phyloP scores from a whole-genome alignment of 2,888 invertebrate species.

The Congeria kusceri region DNA sequence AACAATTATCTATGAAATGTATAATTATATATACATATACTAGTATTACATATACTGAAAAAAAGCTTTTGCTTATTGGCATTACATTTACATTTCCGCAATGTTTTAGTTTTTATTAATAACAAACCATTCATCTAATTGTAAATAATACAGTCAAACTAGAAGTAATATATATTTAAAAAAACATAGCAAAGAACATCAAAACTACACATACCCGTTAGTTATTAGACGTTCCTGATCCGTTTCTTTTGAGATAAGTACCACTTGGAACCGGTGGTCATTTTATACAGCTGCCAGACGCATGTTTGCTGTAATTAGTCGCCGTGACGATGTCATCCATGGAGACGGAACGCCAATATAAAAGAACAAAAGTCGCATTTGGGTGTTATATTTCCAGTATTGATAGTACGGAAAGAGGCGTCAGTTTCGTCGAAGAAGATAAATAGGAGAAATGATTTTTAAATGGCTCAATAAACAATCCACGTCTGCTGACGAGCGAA shows the following conservation, averaged over 20 bases:
- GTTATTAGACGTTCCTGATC: neutral
- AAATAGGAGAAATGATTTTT: slow-evolving; percentile 10
- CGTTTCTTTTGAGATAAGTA: neutral
- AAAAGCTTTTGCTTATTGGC: too few relatives aligned
- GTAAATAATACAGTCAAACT: too few relatives aligned
- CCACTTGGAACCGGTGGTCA: neutral
- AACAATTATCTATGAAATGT: too few relatives aligned
- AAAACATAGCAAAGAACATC: too few relatives aligned
- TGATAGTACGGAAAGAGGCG: slow-evolving; percentile 12
- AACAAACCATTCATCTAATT: too few relatives aligned
- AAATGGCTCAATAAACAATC: slow-evolving; percentile 29
- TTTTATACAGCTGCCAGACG: neutral
- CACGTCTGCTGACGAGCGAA: neutral
- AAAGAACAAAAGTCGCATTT: slow-evolving; percentile 10
- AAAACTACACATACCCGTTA: neutral
- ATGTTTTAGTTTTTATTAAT: too few relatives aligned
- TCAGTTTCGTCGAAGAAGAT: slow-evolving; percentile 21
- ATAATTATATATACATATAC: too few relatives aligned
- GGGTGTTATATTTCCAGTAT: slow-evolving; percentile 19
- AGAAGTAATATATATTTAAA: too few relatives aligned
- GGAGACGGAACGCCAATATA: slow-evolving; percentile 22
- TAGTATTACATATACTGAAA: too few relatives aligned
- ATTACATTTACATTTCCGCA: too few relatives aligned
- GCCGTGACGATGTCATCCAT: slow-evolving; percentile 12
- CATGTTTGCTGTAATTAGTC: neutral